These are phyloP conservation scores for Pandemis corylana DNA, from an alignment of 2,888 invertebrate genomes.

Conservation along the genomic window DNA sequence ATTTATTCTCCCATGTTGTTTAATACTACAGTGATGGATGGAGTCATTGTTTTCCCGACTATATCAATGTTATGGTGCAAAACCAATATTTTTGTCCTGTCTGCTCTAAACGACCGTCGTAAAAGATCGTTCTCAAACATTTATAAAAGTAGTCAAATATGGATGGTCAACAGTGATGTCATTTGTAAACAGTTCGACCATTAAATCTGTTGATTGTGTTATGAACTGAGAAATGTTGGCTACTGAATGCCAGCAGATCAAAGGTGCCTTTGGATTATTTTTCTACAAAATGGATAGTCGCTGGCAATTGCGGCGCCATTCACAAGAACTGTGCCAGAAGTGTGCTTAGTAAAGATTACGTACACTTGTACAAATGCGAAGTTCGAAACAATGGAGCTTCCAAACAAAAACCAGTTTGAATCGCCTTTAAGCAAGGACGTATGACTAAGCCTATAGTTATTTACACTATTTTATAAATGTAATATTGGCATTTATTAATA, in stretches of 20 bases:
- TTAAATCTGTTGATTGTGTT: conserved; percentile 28
- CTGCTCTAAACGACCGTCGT: conserved; percentile 24
- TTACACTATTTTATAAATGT: conserved; percentile 29
- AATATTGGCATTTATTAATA: conserved; percentile 10
- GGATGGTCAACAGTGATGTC: conserved; percentile 49
- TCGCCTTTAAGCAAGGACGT: conserved; percentile 43
- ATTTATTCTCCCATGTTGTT: background rate
- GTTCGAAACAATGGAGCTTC: conserved; percentile 27
- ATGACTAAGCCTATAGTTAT: conserved; percentile 44
- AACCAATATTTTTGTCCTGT: conserved; percentile 33
- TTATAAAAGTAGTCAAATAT: conserved; percentile 51
- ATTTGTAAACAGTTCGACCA: conserved; percentile 40
- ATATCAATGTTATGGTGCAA: conserved; percentile 15
- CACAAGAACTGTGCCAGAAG: conserved; percentile 23
- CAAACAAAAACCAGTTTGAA: conserved; percentile 42
- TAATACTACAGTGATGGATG: conserved; percentile 4
- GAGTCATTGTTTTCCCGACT: conserved; percentile 16
- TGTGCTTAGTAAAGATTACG: conserved; percentile 25
- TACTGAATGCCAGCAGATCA: conserved; percentile 3
- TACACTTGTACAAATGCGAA: conserved; percentile 44
- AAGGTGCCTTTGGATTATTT: conserved; percentile 9
- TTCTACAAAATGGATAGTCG: background rate
- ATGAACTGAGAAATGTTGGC: conserved; percentile 5
- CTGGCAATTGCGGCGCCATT: conserved; percentile 12
- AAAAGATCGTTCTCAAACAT: conserved; percentile 33